Evolutionary conservation across 2,113 vertebrate genomes (phyloP).

Genomic region (Echinops telfairi): DNA sequence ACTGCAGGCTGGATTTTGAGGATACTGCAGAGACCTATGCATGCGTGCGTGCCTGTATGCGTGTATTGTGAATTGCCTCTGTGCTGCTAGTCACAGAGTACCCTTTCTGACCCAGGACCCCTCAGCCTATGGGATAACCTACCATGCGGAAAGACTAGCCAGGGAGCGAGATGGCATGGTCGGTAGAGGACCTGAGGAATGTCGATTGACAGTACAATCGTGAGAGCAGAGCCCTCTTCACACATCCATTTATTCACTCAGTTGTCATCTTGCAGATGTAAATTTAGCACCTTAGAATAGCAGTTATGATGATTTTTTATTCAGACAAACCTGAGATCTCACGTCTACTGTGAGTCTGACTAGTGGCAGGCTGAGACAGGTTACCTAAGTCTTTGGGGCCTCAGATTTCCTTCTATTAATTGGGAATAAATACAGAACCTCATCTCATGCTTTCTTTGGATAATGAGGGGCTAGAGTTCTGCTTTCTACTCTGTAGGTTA

Average conservation of each 20-base stretch:
- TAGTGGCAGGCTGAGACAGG: no score
- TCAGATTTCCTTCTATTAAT: not conserved
- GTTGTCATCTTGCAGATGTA: not conserved
- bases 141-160: not conserved
- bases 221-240: not conserved
- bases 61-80: conserved; percentile 76
- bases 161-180: not conserved
- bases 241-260: not conserved
- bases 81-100: conserved; percentile 58
- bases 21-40: no score
- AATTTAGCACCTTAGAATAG: not conserved
- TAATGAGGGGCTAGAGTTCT: no score
- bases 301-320: not conserved
- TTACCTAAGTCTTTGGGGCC: not conserved
- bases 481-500: not conserved
- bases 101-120: conserved; percentile 78
- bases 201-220: not conserved
- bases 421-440: not conserved
- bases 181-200: not conserved
- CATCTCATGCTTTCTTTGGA: no score
- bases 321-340: not conserved
- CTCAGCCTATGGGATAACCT: not conserved
- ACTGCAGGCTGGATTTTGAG: rapidly evolving
- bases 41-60: no score
- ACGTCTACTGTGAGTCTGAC: not conserved